phyloP scores from a whole-genome alignment of 2,888 invertebrate genomes.

The Drosophila acutilabella region DNA sequence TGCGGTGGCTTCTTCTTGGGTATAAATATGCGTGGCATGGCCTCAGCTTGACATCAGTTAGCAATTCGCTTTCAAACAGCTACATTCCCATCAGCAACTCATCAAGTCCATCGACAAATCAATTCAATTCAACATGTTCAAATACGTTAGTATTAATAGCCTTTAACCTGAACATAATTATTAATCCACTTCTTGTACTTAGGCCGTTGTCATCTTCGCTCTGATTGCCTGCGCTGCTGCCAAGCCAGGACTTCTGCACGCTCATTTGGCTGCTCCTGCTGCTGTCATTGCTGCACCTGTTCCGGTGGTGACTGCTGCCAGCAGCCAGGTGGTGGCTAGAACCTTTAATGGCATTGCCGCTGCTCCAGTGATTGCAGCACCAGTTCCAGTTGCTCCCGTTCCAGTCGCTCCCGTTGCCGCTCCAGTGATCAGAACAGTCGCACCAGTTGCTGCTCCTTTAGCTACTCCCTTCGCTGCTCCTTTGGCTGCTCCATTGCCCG shows the following conservation, averaged over 20 bases:
- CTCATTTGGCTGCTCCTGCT: slow-evolving; percentile 57
- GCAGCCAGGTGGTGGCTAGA: slow-evolving; percentile 75
- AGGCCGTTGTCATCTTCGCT: slow-evolving; percentile 75
- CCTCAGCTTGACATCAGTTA: slow-evolving; percentile 59
- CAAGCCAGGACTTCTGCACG: slow-evolving; percentile 67
- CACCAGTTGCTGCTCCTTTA: slow-evolving; percentile 49
- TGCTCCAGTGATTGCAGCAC: slow-evolving; percentile 65
- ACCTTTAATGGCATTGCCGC: slow-evolving; percentile 76
- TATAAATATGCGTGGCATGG: slow-evolving; percentile 63
- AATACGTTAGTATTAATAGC: slow-evolving; percentile 67
- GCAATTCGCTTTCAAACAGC: slow-evolving; percentile 46
- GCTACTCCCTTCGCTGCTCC: slow-evolving; percentile 43
- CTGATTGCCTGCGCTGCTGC: slow-evolving; percentile 73
- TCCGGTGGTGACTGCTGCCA: slow-evolving; percentile 77
- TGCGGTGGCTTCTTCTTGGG: slow-evolving; percentile 17
- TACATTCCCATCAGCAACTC: slow-evolving; percentile 22
- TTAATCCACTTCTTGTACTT: slow-evolving; percentile 8
- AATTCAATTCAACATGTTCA: slow-evolving; percentile 64
- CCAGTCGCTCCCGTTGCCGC: slow-evolving; percentile 42
- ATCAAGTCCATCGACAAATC: slow-evolving; percentile 26
- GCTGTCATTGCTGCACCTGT: slow-evolving; percentile 67
- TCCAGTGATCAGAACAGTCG: slow-evolving; percentile 38
- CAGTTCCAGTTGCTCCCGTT: slow-evolving; percentile 37
- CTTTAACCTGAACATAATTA: too few relatives aligned
- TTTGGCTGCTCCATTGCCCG: slow-evolving; percentile 29